Base-by-base conservation (phyloP, 1,140 invertebrate species). In the Stegodyphus mimosarum region DNA sequence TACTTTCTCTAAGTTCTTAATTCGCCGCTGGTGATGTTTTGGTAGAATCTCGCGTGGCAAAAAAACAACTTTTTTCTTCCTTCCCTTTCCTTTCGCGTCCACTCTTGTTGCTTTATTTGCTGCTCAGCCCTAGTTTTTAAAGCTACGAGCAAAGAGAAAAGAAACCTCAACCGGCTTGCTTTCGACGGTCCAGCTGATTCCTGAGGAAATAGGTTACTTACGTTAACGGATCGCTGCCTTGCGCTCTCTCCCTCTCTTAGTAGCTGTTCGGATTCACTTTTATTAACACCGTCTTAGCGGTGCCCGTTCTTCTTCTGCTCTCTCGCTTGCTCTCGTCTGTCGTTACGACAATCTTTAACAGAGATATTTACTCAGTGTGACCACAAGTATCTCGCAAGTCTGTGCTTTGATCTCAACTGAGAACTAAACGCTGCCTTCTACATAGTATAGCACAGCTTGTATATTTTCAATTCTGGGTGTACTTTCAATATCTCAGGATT, bases 161-260 rank as follows among this genome's bases (percentile, higher is more conserved):
- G 50, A 81, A 49, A 70, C 66, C 67, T 72, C 69, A 66, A 73
- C 70, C 72, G 81, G 81, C 81, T 75, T 67, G 63, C 71, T 71
- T 80, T 71, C 78, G 78, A 80, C 78, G 67, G 79, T 83, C 79
- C 79, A 73, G 79, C 79, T 73, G 79, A 83, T 83, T 83, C 79
- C 79, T 73, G 48, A 55, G 81, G 81, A 83, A 83, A 83, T 83
- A 83, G 81, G 81, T 83, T 83, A 83, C 79, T 48, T 64, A 33
- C 51, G 78, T 81, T 72, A 81, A 74, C 80, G 80, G 80, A 70
- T 83, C 55, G 80, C 17, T 83, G 63, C 63, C 64, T 67, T 75
- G 48, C 79, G 53, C 79, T 83, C 79, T 83, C 70, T 73, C 79
- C 67, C 66, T 13, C 77, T 70, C 13, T 70, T 70, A 83, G 79